Evolutionary conservation across 1,140 invertebrate species (phyloP).

Genomic region (Lucilia cuprina): DNA sequence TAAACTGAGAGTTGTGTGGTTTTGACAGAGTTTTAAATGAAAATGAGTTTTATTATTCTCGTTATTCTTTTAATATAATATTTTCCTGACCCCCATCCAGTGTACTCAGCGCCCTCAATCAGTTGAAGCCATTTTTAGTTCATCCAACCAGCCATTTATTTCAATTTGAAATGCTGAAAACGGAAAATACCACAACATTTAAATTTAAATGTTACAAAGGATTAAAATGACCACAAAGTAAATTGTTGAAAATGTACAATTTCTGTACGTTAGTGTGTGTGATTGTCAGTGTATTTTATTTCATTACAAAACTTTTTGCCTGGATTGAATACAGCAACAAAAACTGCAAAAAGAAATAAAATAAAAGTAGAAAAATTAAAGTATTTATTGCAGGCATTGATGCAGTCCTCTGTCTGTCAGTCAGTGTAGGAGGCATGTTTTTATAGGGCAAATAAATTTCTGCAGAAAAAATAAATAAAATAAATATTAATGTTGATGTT

Average conservation of each 20-base stretch:
- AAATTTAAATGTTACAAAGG: constrained; percentile 30
- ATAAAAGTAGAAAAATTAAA: background rate
- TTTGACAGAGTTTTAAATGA: background rate
- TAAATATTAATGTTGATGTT: background rate
- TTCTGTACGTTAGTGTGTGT: background rate
- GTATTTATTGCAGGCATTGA: background rate
- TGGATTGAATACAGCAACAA: background rate
- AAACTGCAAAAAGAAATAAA: too few species aligned
- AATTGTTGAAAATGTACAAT: constrained; percentile 18
- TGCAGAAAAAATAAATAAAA: background rate
- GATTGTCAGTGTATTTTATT: background rate
- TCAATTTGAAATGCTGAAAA: constrained; percentile 5
- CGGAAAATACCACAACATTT: constrained; percentile 23
- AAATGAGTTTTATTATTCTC: too few species aligned
- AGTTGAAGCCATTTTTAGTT: too few species aligned
- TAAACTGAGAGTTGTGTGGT: background rate
- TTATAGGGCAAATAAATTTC: background rate
- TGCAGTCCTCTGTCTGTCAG: background rate
- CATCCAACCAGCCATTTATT: background rate
- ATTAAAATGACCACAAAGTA: constrained; percentile 28
- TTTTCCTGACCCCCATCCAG: too few species aligned
- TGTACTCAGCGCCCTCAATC: too few species aligned
- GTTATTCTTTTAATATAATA: too few species aligned
- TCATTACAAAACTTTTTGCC: background rate
- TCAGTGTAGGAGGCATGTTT: background rate